Base-by-base conservation (phyloP, 1,140 invertebrate species). In the Brachionus calyciflorus region DNA sequence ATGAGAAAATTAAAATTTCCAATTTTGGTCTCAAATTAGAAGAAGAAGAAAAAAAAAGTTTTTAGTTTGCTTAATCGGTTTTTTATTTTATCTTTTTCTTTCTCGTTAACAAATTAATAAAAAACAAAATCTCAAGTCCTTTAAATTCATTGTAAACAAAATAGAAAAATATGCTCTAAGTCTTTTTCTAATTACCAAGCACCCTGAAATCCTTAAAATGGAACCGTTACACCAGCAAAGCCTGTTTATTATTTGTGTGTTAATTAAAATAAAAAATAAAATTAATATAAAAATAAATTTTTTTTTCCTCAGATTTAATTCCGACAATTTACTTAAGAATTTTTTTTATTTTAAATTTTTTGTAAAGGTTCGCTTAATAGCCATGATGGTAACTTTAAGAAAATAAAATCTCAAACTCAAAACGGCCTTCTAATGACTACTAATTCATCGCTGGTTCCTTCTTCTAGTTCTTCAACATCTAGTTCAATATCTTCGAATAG, bases 1-100 rank as follows among this genome's bases (percentile, higher is more conserved):
- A 37, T 63, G 57, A 63, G 30, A 63, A 63, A 44, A 65, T 65
- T 44, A 65, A 65, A 65, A 44, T 65, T 65, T 44, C 40, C 19
- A 41, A 44, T 44, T 7, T 46, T 14, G 44, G n/a, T 46, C n/a
- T 46, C 44, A 17, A 46, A 14, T 46, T 14, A 46, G 14, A 46
- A 40, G 4, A 6, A 40, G 9, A 37, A 37, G 33, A 37, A 5
- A 37, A 3, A 37, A 5, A 37, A 37, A 37, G 4, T 37, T 37
- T 37, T 37, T 37, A 37, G 33, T 37, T 37, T 37, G 33, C 9
- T 37, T 37, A 5, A 5, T 37, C 9, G 33, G 12, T 40, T 40
- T 40, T 40, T 40, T 40, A 6, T 40, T 40, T 40, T 40, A 6
- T 40, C 37, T 40, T 12, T 40, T 40, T 40, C 4, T 40, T 12